Base-by-base conservation (phyloP, 2,113 vertebrate species). In the Pedionomus torquatus region DNA sequence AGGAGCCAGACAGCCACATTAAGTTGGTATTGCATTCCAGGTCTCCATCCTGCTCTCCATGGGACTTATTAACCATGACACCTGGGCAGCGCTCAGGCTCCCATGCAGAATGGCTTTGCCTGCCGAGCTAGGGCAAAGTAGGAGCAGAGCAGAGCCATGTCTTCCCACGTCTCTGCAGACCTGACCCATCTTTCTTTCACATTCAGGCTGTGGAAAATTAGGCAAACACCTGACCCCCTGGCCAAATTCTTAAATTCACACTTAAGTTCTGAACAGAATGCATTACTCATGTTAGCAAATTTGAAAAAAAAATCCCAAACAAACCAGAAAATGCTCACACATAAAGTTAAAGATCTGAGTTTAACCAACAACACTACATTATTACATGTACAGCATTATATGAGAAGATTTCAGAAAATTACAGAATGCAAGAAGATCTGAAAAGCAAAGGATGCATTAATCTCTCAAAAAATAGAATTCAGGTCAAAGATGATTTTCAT, bases 51-150 rank as follows among this genome's bases (percentile, higher is more conserved):
- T 15, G 0, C 77, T 80, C 89, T 94, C 91, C 5, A 0, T 33
- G 57, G 39, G 48, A 61, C 61, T 93, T 72, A 37, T 91, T 93
- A 96, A 48, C 85, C 1, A 0, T 3, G 0, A 43, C 1, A 3
- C 52, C 64, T 33, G 33, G 21, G 14, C 48, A 7, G 64, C 1
- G 1, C 44, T 52, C 0, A 0, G 64, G 58, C 26, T 87, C 44
- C 81, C 5, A 5, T 9, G 0, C 0, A 0, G 30, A 84, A 46
- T 3, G 0, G 35, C 17, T 83, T 64, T 46, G 18, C 84, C 55
- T 5, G 1, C 44, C 0, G 0, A 46, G 46, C 46, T 18, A 17
- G 11, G 18, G 23, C 9, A 24, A 41, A 60, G 41, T 2, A 5
- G 31, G 23, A 69, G 9, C 4, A 7, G 14, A 46, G 57, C 5